phyloP scores from a whole-genome alignment of 2,113 vertebrate species.

The Gasterosteus nipponicus region DNA sequence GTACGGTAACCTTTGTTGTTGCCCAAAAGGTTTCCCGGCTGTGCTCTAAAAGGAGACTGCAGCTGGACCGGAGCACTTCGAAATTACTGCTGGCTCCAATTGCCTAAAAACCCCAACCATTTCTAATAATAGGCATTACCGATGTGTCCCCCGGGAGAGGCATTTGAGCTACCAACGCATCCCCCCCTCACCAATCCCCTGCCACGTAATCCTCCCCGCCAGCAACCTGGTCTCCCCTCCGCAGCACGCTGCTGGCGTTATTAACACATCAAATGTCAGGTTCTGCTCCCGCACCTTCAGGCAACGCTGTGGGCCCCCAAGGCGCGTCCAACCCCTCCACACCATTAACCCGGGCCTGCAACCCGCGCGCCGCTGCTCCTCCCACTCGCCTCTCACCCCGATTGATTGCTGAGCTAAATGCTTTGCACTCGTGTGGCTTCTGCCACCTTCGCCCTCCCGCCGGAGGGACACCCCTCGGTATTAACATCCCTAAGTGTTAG shows the following conservation, averaged over 20 bases:
- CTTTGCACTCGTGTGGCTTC: slow-evolving; percentile 49
- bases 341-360: slow-evolving; percentile 60
- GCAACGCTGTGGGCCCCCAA: slow-evolving; percentile 41
- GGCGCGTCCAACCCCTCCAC: slow-evolving; percentile 46
- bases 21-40: slow-evolving; percentile 37
- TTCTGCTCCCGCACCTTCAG: slow-evolving; percentile 55
- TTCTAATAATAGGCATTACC: slow-evolving; percentile 44
- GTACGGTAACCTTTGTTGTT: slow-evolving; percentile 19
- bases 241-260: slow-evolving; percentile 50
- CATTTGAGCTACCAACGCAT: slow-evolving; percentile 32
- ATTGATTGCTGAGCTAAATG: slow-evolving; percentile 51
- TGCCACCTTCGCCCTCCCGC: slow-evolving; percentile 30
- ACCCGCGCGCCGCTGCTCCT: slow-evolving; percentile 15
- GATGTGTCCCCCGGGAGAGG: slow-evolving; percentile 44
- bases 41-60: slow-evolving; percentile 23
- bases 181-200: slow-evolving; percentile 25
- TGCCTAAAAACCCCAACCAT: slow-evolving; percentile 1
- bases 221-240: slow-evolving; percentile 34
- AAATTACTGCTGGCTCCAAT: slow-evolving; percentile 30
- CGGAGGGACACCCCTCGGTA: slow-evolving; percentile 47
- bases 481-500: slow-evolving; percentile 52
- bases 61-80: slow-evolving; percentile 15
- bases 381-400: slow-evolving; percentile 12
- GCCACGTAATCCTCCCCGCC: slow-evolving; percentile 21
- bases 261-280: slow-evolving; percentile 74